Evolutionary conservation across 2,797 vertebrate species (phyloP).

Genomic region (Coregonus ussuriensis): DNA sequence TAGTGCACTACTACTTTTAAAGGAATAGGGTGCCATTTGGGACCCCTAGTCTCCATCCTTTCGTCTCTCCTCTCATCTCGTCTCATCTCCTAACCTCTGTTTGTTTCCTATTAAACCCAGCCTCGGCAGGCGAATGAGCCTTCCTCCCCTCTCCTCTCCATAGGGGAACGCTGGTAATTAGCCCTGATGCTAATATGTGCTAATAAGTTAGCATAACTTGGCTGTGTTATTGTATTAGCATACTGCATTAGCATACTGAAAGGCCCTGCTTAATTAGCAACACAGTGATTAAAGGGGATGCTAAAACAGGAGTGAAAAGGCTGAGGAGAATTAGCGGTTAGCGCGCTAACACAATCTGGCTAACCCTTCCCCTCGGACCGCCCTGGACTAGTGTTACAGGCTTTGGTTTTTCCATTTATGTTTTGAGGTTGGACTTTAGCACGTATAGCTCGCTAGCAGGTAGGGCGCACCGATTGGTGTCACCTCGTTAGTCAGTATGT

Average conservation of each 20-base stretch:
- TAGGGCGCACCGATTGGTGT: too few species aligned
- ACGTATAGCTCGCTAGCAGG: too few species aligned
- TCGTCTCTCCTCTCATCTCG: too few species aligned
- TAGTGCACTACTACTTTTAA: too few species aligned
- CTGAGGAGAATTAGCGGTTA: slow-evolving; percentile 29
- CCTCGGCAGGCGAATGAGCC: slow-evolving; percentile 39
- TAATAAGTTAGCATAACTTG: slow-evolving; percentile 76
- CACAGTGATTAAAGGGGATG: slow-evolving; percentile 70
- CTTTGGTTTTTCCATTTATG: too few species aligned
- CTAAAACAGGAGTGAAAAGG: slow-evolving; percentile 65
- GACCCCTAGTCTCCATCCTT: too few species aligned
- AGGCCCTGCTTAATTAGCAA: slow-evolving; percentile 64
- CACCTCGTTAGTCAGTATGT: too few species aligned
- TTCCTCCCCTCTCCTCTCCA: slow-evolving; percentile 42
- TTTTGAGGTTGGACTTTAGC: too few species aligned
- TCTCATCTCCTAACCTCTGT: slow-evolving; percentile 41
- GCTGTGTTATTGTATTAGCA: slow-evolving; percentile 51
- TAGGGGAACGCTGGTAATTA: slow-evolving; percentile 59
- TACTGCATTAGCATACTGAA: slow-evolving; percentile 62
- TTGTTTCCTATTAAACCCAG: slow-evolving; percentile 1
- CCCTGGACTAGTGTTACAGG: too few species aligned
- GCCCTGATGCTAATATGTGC: slow-evolving; percentile 69
- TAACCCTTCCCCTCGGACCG: slow-evolving; percentile 26
- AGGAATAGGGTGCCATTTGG: too few species aligned
- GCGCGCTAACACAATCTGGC: slow-evolving; percentile 21